Evolutionary conservation across 2,888 invertebrate species (phyloP), one percentile per base, ranked within the genome.

Genomic region (Flexamia atlantica): DNA sequence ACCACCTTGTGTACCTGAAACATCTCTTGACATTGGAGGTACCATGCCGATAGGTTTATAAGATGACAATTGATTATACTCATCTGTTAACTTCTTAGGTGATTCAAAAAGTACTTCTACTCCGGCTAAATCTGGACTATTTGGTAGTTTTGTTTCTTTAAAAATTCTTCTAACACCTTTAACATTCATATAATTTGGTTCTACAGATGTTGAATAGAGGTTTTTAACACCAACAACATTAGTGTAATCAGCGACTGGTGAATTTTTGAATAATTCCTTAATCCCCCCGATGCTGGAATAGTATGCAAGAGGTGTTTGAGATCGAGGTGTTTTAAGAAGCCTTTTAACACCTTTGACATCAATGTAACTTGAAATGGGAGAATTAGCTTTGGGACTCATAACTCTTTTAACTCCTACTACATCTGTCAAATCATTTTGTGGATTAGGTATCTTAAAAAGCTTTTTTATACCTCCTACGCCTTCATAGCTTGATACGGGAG

Each of bases 271-370:
- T 9, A 72, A n/a, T 12, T 72, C 42, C 28, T 72, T 72, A 40
- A 72, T 72, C 5, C 72, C 72, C 23, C 42, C 72, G 42, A 72
- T 28, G 9, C 40, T 40, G n/a, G 72, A 7, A 36, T 72, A 72
- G 20, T 72, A 40, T 72, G 72, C 40, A 72, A 72, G 23, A 40
- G 72, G 72, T 0, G 72, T 20, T n/a, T 12, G 4, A 3, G 32
- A 20, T 25, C 53, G 81, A 9, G 81, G 81, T 0, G 81, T 68
- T 64, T 25, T 42, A 36, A 81, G 40, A n/a, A 81, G 36, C 14
- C 68, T 81, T 40, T 81, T 81, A n/a, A 81, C 81, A 23, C 81
- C 81, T 42, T 60, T 81, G 20, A 81, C 81, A 81, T 81, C 68
- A 68, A 42, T 25, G 9, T 68, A 46, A 30, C 68, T 68, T 68